These are phyloP conservation scores for Meiosimyza decipiens DNA, from an alignment of 2,888 invertebrate genomes.

Conservation along the genomic window DNA sequence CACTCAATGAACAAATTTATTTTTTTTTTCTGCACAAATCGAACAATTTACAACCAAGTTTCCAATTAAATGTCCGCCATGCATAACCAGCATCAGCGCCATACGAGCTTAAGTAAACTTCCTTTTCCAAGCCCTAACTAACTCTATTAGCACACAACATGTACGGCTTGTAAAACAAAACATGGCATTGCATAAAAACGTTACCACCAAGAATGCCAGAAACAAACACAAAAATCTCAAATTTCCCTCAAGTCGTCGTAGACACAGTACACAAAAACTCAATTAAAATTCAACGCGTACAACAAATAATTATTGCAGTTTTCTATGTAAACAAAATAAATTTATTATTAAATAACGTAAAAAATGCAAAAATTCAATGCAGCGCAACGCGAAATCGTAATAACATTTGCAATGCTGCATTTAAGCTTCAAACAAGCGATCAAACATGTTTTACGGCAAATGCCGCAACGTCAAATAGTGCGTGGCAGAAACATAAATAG, in stretches of 20 bases:
- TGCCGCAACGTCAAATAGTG: not conserved
- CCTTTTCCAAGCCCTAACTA: no score
- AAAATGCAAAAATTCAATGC: constrained; percentile 10
- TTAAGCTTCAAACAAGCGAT: constrained; percentile 32
- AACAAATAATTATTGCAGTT: constrained; percentile 32
- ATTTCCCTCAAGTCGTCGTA: constrained; percentile 15
- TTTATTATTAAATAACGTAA: constrained; percentile 11
- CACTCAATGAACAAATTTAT: no score
- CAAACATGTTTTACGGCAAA: constrained; percentile 24
- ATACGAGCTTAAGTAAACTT: no score
- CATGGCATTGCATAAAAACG: no score
- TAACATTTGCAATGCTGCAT: constrained; percentile 19
- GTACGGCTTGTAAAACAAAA: no score
- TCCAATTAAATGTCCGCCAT: no score
- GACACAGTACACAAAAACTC: not conserved
- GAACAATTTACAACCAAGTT: no score
- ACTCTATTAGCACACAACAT: no score
- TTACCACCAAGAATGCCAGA: no score
- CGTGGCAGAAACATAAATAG: constrained; percentile 12
- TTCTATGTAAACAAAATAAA: constrained; percentile 34
- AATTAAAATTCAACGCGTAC: constrained; percentile 33
- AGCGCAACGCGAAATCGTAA: constrained; percentile 26
- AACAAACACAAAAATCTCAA: constrained; percentile 3
- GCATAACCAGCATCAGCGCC: no score
- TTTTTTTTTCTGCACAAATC: no score